These are phyloP conservation scores for Malurus melanocephalus DNA, from an alignment of 2,113 vertebrate genomes.

Conservation along the genomic window DNA sequence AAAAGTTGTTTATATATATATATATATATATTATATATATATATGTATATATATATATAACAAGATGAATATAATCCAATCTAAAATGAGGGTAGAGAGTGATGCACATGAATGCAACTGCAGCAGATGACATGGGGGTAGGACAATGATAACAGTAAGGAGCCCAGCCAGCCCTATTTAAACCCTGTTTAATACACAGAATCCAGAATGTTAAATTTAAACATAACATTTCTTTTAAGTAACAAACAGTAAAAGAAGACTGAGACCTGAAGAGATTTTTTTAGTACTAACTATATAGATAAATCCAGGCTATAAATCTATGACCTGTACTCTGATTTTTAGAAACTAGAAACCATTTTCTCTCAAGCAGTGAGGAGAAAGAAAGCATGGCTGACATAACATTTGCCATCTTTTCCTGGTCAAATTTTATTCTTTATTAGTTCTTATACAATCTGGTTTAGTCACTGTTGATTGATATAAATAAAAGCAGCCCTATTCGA, in stretches of 20 bases:
- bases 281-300: not conserved
- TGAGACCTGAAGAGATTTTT: not conserved
- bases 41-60: not conserved
- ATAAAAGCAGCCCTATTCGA: not conserved
- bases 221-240: not conserved
- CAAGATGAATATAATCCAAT: not conserved
- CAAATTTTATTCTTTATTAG: not conserved
- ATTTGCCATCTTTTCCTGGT: not conserved
- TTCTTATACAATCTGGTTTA: not conserved
- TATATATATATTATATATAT: not conserved
- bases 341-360: not conserved
- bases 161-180: not conserved
- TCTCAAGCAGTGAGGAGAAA: not conserved
- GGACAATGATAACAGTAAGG: not conserved
- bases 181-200: not conserved
- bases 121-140: not conserved
- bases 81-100: not conserved
- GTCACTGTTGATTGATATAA: not conserved
- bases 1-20: not conserved
- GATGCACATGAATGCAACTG: not conserved
- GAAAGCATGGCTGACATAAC: not conserved
- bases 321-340: not conserved
- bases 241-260: not conserved
- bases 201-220: not conserved
- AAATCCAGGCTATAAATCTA: not conserved